Conservation (phyloP, 2,797 vertebrate genomes). For the Gouania willdenowi region DNA sequence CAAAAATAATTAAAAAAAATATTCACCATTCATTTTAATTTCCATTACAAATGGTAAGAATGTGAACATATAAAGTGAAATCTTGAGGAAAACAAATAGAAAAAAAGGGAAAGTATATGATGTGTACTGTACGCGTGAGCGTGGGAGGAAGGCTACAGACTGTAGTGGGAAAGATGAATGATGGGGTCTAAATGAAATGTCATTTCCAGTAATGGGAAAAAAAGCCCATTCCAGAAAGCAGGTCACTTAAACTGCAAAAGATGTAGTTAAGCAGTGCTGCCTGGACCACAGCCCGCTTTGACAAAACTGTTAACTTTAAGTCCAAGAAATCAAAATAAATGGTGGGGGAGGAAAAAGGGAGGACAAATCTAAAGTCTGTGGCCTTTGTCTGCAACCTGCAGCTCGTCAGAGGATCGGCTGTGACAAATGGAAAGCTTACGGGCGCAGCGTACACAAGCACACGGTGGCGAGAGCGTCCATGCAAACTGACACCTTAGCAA, state of each 20-base stretch:
- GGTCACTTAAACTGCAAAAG: slow-evolving; percentile 76
- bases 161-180: slow-evolving; percentile 64
- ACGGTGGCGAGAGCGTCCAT: not conserved
- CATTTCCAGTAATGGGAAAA: slow-evolving; percentile 75
- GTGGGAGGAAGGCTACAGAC: slow-evolving; percentile 1
- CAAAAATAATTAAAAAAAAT: not conserved
- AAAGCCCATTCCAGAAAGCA: slow-evolving; percentile 66
- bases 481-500: slow-evolving; percentile 21
- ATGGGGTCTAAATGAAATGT: slow-evolving; percentile 78
- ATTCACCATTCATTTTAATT: too few relatives aligned
- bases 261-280: slow-evolving; percentile 71
- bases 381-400: slow-evolving; percentile 10
- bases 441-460: not conserved
- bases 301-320: slow-evolving; percentile 73
- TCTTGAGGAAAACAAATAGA: not conserved
- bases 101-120: not conserved
- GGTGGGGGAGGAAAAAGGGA: not conserved
- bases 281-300: slow-evolving; percentile 55
- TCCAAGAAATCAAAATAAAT: slow-evolving; percentile 51
- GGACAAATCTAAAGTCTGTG: slow-evolving; percentile 23
- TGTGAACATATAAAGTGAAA: too few relatives aligned
- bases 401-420: slow-evolving; percentile 10
- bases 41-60: not conserved
- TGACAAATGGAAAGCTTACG: slow-evolving; percentile 3
- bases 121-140: too few relatives aligned